A percentile compares a stretch with the other conserved stretches of the same genome.
Evolutionary conservation across 2,113 vertebrate genomes (phyloP).

Genomic region (Phocoena sinus): DNA sequence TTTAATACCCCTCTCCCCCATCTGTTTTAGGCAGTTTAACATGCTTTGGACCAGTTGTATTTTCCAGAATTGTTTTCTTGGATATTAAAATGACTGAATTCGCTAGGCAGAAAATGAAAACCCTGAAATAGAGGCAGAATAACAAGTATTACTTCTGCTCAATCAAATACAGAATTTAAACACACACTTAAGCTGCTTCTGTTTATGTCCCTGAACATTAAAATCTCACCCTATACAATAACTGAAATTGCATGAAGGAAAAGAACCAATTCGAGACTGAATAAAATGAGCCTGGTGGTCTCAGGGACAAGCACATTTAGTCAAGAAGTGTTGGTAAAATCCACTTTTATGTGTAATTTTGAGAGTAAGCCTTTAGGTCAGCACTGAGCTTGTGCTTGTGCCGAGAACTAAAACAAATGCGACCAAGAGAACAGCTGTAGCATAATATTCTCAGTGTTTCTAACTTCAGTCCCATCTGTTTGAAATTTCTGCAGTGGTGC

Average conservation of each 20-base stretch:
- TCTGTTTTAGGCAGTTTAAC: not conserved
- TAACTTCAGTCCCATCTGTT: not conserved
- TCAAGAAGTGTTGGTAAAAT: not conserved
- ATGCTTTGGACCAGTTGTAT: not conserved
- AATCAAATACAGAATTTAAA: slow-evolving; percentile 24
- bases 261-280: not conserved
- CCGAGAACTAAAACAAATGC: not conserved
- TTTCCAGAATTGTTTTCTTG: not conserved
- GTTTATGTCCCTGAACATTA: slow-evolving; percentile 16
- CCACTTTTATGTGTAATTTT: slow-evolving; percentile 9
- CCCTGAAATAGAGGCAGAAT: slow-evolving; percentile 10
- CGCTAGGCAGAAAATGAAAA: slow-evolving; percentile 56
- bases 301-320: not conserved
- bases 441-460: not conserved
- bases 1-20: not conserved
- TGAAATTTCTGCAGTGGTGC: not conserved
- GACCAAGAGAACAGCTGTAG: not conserved
- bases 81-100: slow-evolving; percentile 48
- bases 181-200: not conserved
- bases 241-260: not conserved
- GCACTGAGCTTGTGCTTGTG: not conserved
- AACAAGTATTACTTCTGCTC: slow-evolving; percentile 32
- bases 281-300: not conserved
- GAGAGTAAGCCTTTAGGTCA: not conserved
- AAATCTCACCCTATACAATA: not conserved